Evolutionary conservation across 2,797 vertebrate genomes (phyloP), one percentile per base, ranked within the genome.

Genomic region (Pantherophis alleghaniensis): DNA sequence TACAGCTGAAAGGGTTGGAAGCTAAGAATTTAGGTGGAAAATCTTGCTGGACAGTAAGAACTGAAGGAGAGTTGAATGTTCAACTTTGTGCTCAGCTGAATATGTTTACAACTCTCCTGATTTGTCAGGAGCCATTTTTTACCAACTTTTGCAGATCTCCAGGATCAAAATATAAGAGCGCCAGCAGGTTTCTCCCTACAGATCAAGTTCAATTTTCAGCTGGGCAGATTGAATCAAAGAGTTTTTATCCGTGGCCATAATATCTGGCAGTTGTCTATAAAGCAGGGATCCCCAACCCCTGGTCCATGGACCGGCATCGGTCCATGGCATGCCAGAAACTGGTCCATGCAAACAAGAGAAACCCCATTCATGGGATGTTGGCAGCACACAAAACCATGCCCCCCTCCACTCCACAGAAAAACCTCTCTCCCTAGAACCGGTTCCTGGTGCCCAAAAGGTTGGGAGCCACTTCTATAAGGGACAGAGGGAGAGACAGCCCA

Each of bases 281-380:
- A 10, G 20, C 66, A 69, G 14, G 2, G 14, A n/a, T 74, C n/a
- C 14, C n/a, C n/a, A 74, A 74, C n/a, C 14, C n/a, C n/a, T 2
- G 1, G 14, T 74, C n/a, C 0, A 6, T 37, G 16, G 6, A 74
- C 2, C 0, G 0, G 6, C 12, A 74, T 12, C 0, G 0, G 66
- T 32, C 66, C 14, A 18, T 5, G 14, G 14, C 14, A 74, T 74
- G n/a, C 66, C 66, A 74, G 66, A 18, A 74, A 74, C 6, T 28
- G 4, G 66, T 18, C 66, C 0, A 0, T 18, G 32, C n/a, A 37
- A 74, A 74, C 66, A 74, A 74, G n/a, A 2, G 6, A 69, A 69
- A 2, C n/a, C 66, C 14, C 12, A 74, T 74, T 18, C 12, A 7
- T 3, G 14, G 66, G 16, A 37, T 74, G 2, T 16, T 37, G 66